These are phyloP conservation scores for Gorsachius goisagi DNA, from an alignment of 2,113 vertebrate genomes.

Conservation along the genomic window DNA sequence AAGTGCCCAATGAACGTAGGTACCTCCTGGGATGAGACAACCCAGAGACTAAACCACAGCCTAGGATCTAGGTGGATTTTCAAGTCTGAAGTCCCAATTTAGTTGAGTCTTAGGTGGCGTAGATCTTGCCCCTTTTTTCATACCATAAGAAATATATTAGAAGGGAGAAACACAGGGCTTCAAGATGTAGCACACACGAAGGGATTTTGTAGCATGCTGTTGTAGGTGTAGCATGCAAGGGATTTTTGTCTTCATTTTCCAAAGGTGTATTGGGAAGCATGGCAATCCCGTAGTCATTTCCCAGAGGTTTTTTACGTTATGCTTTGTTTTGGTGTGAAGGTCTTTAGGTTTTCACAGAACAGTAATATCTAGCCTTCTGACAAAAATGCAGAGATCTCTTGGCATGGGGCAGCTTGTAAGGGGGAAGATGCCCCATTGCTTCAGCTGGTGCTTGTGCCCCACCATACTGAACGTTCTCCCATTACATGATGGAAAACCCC, in stretches of 20 bases:
- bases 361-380: neutral
- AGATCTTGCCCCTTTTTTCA: neutral
- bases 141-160: neutral
- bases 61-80: neutral
- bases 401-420: neutral
- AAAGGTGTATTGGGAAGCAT: neutral
- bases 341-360: neutral
- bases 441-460: neutral
- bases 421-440: neutral
- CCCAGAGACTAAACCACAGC: neutral
- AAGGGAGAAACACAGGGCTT: neutral
- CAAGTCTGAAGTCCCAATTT: neutral
- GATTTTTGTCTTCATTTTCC: neutral
- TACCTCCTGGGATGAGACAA: neutral
- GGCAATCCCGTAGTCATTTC: neutral
- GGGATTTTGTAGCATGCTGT: neutral
- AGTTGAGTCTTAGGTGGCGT: neutral
- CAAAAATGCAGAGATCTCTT: neutral
- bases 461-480: fast-evolving
- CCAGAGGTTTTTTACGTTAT: neutral
- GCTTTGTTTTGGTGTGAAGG: neutral
- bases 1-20: neutral
- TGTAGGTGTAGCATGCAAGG: neutral
- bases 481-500: neutral
- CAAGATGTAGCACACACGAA: neutral